These are phyloP conservation scores for Piezodorus guildinii DNA, from an alignment of 1,140 invertebrate species.

Conservation along the genomic window DNA sequence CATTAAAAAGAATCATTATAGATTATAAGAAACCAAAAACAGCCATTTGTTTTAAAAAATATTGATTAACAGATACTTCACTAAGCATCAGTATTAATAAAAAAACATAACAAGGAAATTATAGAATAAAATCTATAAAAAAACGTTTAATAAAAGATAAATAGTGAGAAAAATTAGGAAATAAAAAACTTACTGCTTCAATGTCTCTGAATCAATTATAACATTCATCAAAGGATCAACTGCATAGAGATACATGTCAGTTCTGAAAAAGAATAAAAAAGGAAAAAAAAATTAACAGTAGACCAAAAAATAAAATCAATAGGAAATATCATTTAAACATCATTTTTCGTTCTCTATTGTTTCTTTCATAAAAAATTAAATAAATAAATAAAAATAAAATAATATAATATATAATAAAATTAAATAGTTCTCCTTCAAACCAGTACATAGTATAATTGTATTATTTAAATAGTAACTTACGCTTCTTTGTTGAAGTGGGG, in stretches of 20 bases:
- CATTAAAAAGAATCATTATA: too few relatives aligned
- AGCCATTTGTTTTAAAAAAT: too few relatives aligned
- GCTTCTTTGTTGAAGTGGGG: conserved; percentile 46
- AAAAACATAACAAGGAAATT: too few relatives aligned
- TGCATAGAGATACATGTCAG: conserved; percentile 72
- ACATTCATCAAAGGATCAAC: conserved; percentile 67
- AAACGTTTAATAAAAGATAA: too few relatives aligned
- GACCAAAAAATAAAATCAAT: conserved; percentile 15
- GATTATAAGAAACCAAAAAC: too few relatives aligned
- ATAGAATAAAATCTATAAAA: too few relatives aligned
- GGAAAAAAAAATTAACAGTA: conserved; percentile 8
- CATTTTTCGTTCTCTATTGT: conserved; percentile 24
- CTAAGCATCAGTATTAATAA: too few relatives aligned
- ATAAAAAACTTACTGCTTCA: conserved; percentile 34
- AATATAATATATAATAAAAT: too few relatives aligned
- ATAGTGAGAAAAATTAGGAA: background rate
- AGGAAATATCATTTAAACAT: background rate
- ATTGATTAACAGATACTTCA: too few relatives aligned
- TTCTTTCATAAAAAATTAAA: background rate
- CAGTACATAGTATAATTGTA: too few relatives aligned
- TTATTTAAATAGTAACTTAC: conserved; percentile 12
- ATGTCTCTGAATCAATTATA: conserved; percentile 63
- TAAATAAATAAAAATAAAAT: too few relatives aligned
- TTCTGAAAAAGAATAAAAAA: conserved; percentile 43
- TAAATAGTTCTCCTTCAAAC: too few relatives aligned